Evolutionary conservation across 2,113 vertebrate species (phyloP).

Genomic region (Megaceryle torquata): DNA sequence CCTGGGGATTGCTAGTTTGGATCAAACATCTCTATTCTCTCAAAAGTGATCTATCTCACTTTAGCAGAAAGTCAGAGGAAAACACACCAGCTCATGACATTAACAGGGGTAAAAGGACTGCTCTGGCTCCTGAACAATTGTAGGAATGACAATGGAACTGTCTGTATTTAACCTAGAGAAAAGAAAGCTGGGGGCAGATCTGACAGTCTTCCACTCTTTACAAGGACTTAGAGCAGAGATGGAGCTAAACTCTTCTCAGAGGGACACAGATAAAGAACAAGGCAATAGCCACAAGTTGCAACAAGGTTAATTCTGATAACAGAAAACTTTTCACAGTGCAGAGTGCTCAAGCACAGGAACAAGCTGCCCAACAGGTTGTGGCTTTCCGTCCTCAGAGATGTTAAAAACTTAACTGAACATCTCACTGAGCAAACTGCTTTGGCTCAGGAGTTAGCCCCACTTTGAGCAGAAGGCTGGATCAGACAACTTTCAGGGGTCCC

Average conservation of each 20-base stretch:
- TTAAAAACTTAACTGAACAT: background rate
- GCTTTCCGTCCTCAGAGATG: background rate
- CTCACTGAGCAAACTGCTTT: background rate
- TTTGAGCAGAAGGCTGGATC: background rate
- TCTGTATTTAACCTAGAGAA: background rate
- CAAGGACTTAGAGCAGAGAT: background rate
- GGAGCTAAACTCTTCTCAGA: background rate
- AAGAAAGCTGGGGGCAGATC: background rate
- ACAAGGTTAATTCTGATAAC: background rate
- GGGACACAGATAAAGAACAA: background rate
- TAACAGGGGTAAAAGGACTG: background rate
- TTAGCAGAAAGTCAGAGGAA: background rate
- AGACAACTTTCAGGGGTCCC: fast-evolving
- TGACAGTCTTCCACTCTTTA: background rate
- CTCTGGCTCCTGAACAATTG: background rate
- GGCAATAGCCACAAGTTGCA: background rate
- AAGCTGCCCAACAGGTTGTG: background rate
- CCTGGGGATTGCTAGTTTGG: background rate
- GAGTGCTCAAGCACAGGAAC: background rate
- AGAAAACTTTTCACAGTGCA: background rate
- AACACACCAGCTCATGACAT: background rate
- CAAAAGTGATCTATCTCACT: background rate
- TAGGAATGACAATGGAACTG: background rate
- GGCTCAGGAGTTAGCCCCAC: background rate
- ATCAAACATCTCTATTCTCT: background rate